Evolutionary conservation across 2,888 invertebrate genomes (phyloP).

Genomic region (Harpalus rufipes): DNA sequence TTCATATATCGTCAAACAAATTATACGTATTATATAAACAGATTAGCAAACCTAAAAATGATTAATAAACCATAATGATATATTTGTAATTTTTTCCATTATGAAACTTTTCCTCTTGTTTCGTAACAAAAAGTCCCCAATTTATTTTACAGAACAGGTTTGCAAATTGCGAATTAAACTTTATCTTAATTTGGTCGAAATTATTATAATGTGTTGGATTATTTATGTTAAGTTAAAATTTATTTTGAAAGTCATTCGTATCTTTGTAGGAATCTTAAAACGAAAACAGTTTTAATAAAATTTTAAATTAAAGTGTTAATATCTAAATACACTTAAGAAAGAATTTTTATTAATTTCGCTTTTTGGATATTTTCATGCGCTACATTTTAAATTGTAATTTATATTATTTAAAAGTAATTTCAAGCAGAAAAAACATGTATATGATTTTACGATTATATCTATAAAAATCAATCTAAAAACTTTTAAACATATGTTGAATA

Average conservation of each 20-base stretch:
- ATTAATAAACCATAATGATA: background rate
- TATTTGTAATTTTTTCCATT: background rate
- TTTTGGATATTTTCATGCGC: background rate
- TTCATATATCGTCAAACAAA: too few species aligned
- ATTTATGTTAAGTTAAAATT: background rate
- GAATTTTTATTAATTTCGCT: constrained; percentile 3
- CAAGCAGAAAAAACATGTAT: background rate
- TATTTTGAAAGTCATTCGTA: background rate
- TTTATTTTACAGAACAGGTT: background rate
- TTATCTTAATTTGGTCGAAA: background rate
- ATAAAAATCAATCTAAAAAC: too few species aligned
- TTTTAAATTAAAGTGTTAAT: background rate
- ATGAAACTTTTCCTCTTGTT: background rate
- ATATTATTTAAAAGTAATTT: background rate
- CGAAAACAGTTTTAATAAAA: background rate
- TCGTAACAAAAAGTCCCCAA: background rate
- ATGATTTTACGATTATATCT: background rate
- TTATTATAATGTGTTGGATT: background rate
- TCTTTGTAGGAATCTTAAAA: background rate
- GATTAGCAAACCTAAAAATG: too few species aligned
- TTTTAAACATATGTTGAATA: background rate
- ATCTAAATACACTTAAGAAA: background rate
- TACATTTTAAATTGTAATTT: background rate
- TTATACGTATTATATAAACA: too few species aligned
- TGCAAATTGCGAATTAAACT: background rate